Evolutionary conservation across 2,113 vertebrate genomes (phyloP), one percentile per base, ranked within the genome.

Genomic region (Ailurus styani): DNA sequence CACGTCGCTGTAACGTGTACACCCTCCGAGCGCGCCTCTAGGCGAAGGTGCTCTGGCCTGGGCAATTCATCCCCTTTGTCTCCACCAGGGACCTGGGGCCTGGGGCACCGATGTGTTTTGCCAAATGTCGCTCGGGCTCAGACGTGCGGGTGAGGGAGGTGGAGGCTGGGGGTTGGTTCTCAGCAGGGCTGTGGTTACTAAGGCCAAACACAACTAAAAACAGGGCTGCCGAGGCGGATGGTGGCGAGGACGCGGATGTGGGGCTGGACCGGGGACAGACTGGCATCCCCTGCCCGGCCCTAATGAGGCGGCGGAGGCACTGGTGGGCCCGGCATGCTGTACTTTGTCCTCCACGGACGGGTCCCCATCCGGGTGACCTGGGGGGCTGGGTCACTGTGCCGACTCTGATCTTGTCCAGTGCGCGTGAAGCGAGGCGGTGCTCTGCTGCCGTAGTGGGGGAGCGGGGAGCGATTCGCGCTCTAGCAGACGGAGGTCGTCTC

Each of bases 1-100:
- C 31, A 2, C 0, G 1, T 47, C 31, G 31, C 42, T 90, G 55
- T 4, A 2, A 10, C 9, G 9, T 13, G 7, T 20, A 17, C 0
- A 2, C 54, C 72, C 31, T 62, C 52, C 45, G 1, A 34, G 42
- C 57, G 31, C 14, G 11, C 29, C 29, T 23, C 52, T 1, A 1
- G 66, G 50, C 13, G 4, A 9, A 42, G 86, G 68, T 12, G 3
- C 50, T 42, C 27, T 9, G 54, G 27, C 15, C 42, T 0, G 27
- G 73, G 73, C 14, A 47, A 27, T 27, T 29, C 4, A 40, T 7
- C 42, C 73, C 7, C 42, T 2, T 45, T 7, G 1, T 29, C 42
- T 12, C 31, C 54, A 25, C 37, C 68, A 45, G 68, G 72, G 86
- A 88, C 42, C 29, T 3, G 21, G 42, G 25, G 13, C n/a, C 25